A percentile compares a stretch with the other conserved stretches of the same genome.
Evolutionary conservation across 2,888 invertebrate genomes (phyloP).

Genomic region (Calliopum simillimum): DNA sequence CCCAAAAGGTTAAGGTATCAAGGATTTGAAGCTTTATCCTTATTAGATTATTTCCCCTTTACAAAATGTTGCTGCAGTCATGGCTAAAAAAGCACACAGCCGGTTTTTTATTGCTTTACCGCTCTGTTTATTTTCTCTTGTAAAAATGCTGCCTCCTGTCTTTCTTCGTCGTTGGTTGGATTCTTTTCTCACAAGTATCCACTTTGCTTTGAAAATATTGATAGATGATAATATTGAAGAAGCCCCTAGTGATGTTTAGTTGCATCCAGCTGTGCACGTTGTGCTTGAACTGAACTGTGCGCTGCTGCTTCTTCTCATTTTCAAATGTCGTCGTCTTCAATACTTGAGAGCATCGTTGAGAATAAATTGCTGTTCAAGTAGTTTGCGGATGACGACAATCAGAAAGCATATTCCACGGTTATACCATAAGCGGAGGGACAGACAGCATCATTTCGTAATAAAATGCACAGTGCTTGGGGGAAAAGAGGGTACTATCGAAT

Average conservation of each 20-base stretch:
- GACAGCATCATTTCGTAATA: no score
- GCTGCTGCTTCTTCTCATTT: constrained; percentile 19
- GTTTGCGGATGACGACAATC: constrained; percentile 11
- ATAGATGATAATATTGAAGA: constrained; percentile 30
- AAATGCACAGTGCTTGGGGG: no score
- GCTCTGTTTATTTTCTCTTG: neutral
- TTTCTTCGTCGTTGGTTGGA: neutral
- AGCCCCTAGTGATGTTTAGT: neutral
- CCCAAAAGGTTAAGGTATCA: constrained; percentile 28
- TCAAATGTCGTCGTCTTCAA: constrained; percentile 16
- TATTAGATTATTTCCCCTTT: no score
- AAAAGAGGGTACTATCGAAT: no score
- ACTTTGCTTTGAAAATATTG: constrained; percentile 30
- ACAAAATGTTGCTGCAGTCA: neutral
- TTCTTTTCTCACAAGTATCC: constrained; percentile 7
- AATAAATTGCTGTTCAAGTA: constrained; percentile 60
- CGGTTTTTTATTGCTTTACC: neutral
- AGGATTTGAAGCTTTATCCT: constrained; percentile 17
- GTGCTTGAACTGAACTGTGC: neutral
- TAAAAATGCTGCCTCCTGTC: neutral
- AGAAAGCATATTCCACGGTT: no score
- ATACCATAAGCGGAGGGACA: no score
- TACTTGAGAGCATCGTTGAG: constrained; percentile 60
- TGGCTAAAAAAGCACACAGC: constrained; percentile 7
- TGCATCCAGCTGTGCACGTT: constrained; percentile 16